These are phyloP conservation scores for Pelagia noctiluca DNA, from an alignment of 30 jellyfish, hydroid and myxozoan species.

Conservation along the genomic window DNA sequence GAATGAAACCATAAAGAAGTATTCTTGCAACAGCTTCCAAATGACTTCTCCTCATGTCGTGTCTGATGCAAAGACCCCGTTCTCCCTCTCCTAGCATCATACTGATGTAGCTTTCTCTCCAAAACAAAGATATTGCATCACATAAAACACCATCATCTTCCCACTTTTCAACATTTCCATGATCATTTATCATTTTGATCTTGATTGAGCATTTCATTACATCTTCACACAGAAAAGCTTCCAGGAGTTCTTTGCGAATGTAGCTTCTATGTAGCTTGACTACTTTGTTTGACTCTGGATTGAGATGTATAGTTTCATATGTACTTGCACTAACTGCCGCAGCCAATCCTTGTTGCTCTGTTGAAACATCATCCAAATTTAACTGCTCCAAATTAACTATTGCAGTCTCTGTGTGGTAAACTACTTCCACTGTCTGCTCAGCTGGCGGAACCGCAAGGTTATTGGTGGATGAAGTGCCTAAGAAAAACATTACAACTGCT, in stretches of 20 bases:
- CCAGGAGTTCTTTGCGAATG: constrained; percentile 1
- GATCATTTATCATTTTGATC: not conserved
- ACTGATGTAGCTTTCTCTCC: constrained; percentile 15
- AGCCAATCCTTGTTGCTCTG: not conserved
- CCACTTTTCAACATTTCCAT: not conserved
- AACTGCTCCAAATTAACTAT: not conserved
- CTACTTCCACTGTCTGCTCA: too few species aligned
- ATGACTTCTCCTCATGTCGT: constrained; percentile 8
- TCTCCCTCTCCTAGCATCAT: constrained; percentile 11
- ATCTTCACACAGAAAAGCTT: not conserved
- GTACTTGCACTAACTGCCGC: not conserved
- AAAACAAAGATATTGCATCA: not conserved
- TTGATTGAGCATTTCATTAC: not conserved
- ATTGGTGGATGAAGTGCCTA: not conserved
- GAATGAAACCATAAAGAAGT: constrained; percentile 1
- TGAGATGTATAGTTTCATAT: not conserved
- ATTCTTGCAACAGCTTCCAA: constrained; percentile 12
- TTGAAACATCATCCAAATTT: not conserved
- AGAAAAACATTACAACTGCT: not conserved
- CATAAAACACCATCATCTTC: not conserved
- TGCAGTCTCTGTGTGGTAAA: not conserved
- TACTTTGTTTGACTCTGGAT: constrained; percentile 1
- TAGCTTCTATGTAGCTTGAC: not conserved
- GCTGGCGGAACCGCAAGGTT: too few species aligned
- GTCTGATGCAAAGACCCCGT: not conserved